Percentiles rank a stretch among this genome's conserved stretches.
These are phyloP conservation scores for Nicator chloris DNA, from an alignment of 2,113 vertebrate species.

Conservation along the genomic window DNA sequence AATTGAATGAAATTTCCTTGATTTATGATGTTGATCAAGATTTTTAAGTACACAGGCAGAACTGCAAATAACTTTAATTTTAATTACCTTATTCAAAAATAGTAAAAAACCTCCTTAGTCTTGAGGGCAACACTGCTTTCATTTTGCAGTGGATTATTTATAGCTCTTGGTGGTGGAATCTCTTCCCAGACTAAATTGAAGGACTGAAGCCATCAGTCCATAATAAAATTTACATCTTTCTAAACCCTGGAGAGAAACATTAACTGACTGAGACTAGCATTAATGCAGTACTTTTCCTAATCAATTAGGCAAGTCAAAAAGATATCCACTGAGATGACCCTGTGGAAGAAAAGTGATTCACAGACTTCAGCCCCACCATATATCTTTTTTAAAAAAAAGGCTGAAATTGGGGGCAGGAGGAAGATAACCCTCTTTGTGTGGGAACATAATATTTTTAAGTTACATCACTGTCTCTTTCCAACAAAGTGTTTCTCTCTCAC, in stretches of 20 bases:
- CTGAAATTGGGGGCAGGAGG: background rate
- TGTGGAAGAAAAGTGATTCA: background rate
- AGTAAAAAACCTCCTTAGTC: background rate
- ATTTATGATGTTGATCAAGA: background rate
- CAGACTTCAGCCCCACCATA: background rate
- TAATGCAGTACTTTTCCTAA: background rate
- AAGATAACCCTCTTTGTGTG: background rate
- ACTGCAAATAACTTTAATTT: slow-evolving; percentile 5
- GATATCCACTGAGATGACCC: background rate
- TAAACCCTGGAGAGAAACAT: background rate
- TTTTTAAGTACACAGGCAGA: slow-evolving; percentile 3
- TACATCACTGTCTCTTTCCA: background rate
- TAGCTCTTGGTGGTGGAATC: background rate
- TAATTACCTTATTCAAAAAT: background rate
- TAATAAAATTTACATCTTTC: background rate
- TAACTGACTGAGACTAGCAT: background rate
- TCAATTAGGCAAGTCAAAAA: background rate
- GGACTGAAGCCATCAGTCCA: background rate
- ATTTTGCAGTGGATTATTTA: background rate
- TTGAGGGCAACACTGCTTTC: background rate
- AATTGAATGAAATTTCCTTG: background rate
- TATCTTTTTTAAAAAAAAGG: background rate
- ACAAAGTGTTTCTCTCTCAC: background rate
- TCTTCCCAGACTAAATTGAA: background rate
- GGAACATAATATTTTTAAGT: background rate